Base-by-base conservation (phyloP, 2,888 invertebrate genomes). In the Microdon myrmicae region DNA sequence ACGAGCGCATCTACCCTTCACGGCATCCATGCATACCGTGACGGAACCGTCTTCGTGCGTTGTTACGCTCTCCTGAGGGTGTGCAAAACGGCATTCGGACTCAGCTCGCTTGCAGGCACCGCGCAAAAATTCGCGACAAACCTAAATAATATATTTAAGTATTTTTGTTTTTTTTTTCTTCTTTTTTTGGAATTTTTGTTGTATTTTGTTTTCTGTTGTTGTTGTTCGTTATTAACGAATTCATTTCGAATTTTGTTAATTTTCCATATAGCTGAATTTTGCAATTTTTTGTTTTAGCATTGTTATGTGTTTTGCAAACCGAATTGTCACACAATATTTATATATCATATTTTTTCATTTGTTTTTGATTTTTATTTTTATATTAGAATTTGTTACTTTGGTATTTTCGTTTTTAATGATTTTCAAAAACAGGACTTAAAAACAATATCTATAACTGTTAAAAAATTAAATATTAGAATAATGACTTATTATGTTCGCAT, bases 1-100 rank as follows among this genome's bases (percentile, higher is more conserved):
- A 88, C 96, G 94, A 88, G 92, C 90, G 90, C 96, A 96, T 89
- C 94, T 91, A 87, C 94, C 93, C 89, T 93, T 93, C 87, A 96
- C 92, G 88, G 93, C 95, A 90, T 96, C 96, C 95, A 96, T 96
- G 94, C 96, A 96, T 88, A 96, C 95, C 87, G 95, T 95, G 88
- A 96, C 95, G 85, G 93, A 91, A 90, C 95, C 95, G 89, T 96
- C 96, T 85, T 92, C 91, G 87, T 94, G 94, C 86, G 94, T 90
- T 84, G 90, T 90, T 84, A 95, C 94, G 85, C 92, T 90, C 85
- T 94, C 90, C 86, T 94, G 90, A 86, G 96, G 96, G 88, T 96
- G 96, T 86, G 96, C 96, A 90, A 92, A 96, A 87, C 95, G 94
- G 89, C 96, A 96, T 88, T 96, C 96, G 82, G 90, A 88, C 87